phyloP scores from a whole-genome alignment of 2,113 vertebrate species.

The Melanerpes aurifrons region DNA sequence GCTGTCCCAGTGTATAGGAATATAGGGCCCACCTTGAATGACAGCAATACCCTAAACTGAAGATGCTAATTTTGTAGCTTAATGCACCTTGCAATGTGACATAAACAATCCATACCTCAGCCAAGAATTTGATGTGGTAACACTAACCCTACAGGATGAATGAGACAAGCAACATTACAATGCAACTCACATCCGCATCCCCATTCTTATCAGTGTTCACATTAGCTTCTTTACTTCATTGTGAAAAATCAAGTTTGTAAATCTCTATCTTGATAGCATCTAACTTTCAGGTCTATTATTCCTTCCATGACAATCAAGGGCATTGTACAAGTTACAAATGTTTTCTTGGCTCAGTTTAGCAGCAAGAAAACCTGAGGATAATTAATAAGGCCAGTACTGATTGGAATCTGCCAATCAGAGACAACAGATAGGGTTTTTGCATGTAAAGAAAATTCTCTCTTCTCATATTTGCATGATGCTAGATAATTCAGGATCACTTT shows the following conservation, averaged over 20 bases:
- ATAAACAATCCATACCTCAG: not conserved
- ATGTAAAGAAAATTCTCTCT: not conserved
- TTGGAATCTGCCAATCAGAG: not conserved
- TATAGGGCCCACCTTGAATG: not conserved
- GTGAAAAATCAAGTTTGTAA: slow-evolving; percentile 30
- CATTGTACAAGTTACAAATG: not conserved
- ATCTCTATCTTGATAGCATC: not conserved
- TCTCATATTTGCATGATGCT: slow-evolving; percentile 1
- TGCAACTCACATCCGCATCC: not conserved
- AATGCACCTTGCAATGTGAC: not conserved
- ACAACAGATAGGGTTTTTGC: not conserved
- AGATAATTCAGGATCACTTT: slow-evolving; percentile 15
- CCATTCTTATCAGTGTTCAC: not conserved
- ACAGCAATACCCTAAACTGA: not conserved
- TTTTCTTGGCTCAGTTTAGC: slow-evolving; percentile 14
- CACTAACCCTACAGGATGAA: not conserved
- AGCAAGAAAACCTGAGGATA: slow-evolving; percentile 7
- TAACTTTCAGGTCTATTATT: slow-evolving; percentile 31
- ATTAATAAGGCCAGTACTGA: slow-evolving; percentile 8
- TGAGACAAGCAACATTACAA: not conserved
- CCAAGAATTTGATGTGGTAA: not conserved
- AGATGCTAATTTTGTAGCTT: not conserved
- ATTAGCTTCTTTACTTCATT: not conserved
- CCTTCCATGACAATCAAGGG: not conserved
- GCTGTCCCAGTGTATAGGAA: not conserved